Evolutionary conservation across 2,113 vertebrate genomes (phyloP).

Genomic region (Mionectes macconnelli): DNA sequence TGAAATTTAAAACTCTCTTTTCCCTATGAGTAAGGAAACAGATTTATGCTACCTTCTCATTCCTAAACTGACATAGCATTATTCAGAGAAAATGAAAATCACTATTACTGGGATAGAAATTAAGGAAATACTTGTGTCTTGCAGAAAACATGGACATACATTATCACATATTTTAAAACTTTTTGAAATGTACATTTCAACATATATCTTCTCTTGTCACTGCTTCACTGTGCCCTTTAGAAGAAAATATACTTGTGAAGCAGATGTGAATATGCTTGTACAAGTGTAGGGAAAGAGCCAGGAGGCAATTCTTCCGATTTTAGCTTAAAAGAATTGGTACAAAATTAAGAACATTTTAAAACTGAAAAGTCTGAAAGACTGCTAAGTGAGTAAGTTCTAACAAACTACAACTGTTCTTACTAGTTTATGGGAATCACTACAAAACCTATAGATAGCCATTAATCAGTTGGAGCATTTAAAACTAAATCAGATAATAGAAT

Average conservation of each 20-base stretch:
- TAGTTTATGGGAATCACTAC: neutral
- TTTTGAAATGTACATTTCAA: neutral
- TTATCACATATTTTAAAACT: neutral
- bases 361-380: neutral
- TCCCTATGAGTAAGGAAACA: neutral
- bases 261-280: neutral
- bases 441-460: neutral
- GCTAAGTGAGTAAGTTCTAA: neutral
- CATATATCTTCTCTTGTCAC: neutral
- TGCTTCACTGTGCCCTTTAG: neutral
- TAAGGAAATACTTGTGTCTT: neutral
- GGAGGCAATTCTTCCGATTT: neutral
- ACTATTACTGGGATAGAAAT: neutral
- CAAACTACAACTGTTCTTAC: neutral
- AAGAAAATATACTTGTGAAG: neutral
- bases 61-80: neutral
- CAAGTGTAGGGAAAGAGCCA: neutral
- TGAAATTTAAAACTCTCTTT: conserved; percentile 68
- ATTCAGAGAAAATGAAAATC: neutral
- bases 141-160: neutral
- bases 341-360: neutral
- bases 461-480: neutral
- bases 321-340: neutral
- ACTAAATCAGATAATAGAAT: neutral
- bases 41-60: conserved; percentile 32